Evolutionary conservation across 2,113 vertebrate species (phyloP).

Genomic region (Aegotheles bennettii): DNA sequence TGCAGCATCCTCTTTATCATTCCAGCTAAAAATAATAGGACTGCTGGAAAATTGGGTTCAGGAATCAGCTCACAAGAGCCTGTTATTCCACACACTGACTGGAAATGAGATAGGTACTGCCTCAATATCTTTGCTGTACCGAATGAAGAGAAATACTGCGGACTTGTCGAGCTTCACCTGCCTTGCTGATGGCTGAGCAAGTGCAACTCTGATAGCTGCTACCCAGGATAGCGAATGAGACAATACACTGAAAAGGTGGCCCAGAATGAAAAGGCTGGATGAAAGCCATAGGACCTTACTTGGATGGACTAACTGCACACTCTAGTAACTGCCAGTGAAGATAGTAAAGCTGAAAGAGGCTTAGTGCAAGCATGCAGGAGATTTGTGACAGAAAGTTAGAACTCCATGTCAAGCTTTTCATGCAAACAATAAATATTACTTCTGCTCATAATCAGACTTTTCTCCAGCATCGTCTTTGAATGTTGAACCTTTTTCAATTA

Average conservation of each 20-base stretch:
- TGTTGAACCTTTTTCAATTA: slow-evolving; percentile 92
- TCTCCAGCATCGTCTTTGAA: slow-evolving; percentile 80
- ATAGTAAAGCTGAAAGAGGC: slow-evolving; percentile 62
- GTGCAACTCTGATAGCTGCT: background rate
- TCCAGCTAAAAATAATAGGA: background rate
- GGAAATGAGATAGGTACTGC: background rate
- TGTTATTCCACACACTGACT: background rate
- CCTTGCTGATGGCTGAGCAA: background rate
- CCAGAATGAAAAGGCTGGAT: slow-evolving; percentile 18
- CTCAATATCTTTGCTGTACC: background rate
- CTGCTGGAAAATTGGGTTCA: background rate
- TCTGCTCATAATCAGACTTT: slow-evolving; percentile 82
- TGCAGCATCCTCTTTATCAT: background rate
- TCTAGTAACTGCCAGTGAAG: slow-evolving; percentile 52
- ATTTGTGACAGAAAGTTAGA: slow-evolving; percentile 76
- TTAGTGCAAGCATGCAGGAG: slow-evolving; percentile 58
- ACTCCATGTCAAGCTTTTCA: slow-evolving; percentile 77
- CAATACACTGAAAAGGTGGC: slow-evolving; percentile 32
- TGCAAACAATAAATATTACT: slow-evolving; percentile 87
- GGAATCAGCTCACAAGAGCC: background rate
- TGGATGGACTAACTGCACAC: background rate
- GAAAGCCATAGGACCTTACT: slow-evolving; percentile 28
- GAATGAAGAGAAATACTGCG: fast-evolving
- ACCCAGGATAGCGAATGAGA: background rate
- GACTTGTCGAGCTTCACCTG: background rate